Evolutionary conservation across 2,888 invertebrate genomes (phyloP), one percentile per base, ranked within the genome.

Genomic region (Hemithea aestivaria): DNA sequence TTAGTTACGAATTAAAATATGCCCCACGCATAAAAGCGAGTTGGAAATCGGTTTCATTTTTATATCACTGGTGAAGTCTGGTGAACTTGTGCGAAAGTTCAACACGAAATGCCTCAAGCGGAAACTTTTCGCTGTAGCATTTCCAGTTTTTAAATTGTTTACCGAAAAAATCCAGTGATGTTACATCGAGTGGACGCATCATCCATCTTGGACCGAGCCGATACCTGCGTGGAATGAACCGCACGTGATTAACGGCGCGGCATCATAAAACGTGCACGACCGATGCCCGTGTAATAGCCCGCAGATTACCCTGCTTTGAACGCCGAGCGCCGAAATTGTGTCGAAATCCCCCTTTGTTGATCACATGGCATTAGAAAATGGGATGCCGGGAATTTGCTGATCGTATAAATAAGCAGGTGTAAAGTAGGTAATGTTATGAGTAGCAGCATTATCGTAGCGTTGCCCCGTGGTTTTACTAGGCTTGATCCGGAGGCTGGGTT

Each of bases 141-240:
- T n/a, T n/a, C n/a, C n/a, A n/a, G n/a, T 26, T 11, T 26, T 26
- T 7, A 26, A 11, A 26, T 7, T 11, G 7, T 11, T 26, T 26
- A 7, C 7, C 26, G 26, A 10, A 9, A 26, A 25, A 26, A 11
- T 26, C 5, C 6, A 38, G 40, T 45, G 32, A 40, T 16, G 16
- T 16, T 16, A 5, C 16, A 16, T 2, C 16, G 16, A 16, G 31
- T 38, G 32, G 44, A 40, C 42, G 48, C 33, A 42, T 44, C 47
- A 53, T 56, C 51, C 42, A 56, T 62, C 56, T 58, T 51, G 47
- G 47, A 46, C 38, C 35, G 36, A 41, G 40, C 48, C 55, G 50
- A 53, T 58, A 62, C 53, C 55, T 58, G 57, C 34, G 53, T 41
- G 40, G 45, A 51, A 53, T 54, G 55, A 56, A 51, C 53, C 53